These are phyloP conservation scores for Cephus pulcher DNA, from an alignment of 2,888 invertebrate species.

Conservation along the genomic window DNA sequence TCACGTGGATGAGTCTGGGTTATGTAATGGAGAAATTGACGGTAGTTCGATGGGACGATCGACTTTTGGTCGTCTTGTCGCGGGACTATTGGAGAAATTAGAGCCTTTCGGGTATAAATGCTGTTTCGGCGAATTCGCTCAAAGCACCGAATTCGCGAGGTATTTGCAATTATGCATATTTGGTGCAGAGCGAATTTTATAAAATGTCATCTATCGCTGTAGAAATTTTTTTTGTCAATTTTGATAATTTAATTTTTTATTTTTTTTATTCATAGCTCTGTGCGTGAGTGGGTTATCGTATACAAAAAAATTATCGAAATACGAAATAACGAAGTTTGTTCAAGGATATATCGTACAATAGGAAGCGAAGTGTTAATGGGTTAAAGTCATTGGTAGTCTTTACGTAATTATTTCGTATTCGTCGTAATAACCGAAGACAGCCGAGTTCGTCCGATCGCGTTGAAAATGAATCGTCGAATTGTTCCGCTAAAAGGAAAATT, in stretches of 20 bases:
- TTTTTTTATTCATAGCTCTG: too few species aligned
- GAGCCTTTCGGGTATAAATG: not conserved
- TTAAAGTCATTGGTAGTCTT: not conserved
- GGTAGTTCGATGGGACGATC: not conserved
- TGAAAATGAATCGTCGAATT: not conserved
- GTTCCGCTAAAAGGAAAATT: not conserved
- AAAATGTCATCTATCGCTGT: not conserved
- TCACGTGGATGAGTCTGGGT: not conserved
- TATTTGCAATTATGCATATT: not conserved
- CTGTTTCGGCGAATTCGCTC: not conserved
- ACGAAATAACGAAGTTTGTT: not conserved
- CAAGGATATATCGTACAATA: not conserved
- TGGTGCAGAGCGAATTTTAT: not conserved
- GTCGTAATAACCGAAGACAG: not conserved
- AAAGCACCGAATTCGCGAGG: not conserved
- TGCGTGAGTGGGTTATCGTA: too few species aligned
- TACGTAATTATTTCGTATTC: not conserved
- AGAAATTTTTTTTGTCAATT: not conserved
- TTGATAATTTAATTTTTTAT: too few species aligned
- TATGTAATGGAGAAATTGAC: not conserved
- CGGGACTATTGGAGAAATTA: not conserved
- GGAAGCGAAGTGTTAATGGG: not conserved
- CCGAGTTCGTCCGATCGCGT: not conserved
- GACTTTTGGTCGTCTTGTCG: not conserved
- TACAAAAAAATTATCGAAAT: not conserved